Conservation (phyloP, 1,140 invertebrate genomes). For the Drosophila kikkawai region DNA sequence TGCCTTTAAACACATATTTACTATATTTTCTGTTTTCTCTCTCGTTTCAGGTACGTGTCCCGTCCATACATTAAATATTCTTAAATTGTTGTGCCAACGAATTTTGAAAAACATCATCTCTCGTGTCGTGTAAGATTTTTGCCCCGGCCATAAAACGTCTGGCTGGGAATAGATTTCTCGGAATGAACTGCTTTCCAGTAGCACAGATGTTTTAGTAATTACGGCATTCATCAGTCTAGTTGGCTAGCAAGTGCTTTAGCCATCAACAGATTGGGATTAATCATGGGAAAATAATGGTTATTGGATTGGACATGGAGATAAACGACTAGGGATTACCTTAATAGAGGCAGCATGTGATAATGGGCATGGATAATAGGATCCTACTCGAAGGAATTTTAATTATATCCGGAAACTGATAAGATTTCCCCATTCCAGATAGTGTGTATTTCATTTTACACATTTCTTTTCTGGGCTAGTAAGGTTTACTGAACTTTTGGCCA, state of each 20-base stretch:
- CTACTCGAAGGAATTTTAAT: slow-evolving; percentile 5
- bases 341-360: slow-evolving; percentile 1
- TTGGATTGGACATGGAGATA: slow-evolving; percentile 6
- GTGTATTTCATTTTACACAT: background rate
- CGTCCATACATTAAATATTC: slow-evolving; percentile 42
- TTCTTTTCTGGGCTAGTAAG: background rate
- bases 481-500: slow-evolving; percentile 14
- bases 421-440: too few relatives aligned
- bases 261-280: slow-evolving; percentile 51
- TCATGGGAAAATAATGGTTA: slow-evolving; percentile 22
- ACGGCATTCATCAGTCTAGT: slow-evolving; percentile 50
- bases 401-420: background rate
- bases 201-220: slow-evolving; percentile 53
- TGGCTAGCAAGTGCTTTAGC: slow-evolving; percentile 40
- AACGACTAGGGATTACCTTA: slow-evolving; percentile 15
- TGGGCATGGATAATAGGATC: background rate
- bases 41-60: slow-evolving; percentile 56
- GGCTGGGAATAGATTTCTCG: slow-evolving; percentile 41
- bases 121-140: slow-evolving; percentile 50
- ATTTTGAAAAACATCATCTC: slow-evolving; percentile 32
- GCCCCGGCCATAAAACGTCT: slow-evolving; percentile 37
- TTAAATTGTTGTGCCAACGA: slow-evolving; percentile 13
- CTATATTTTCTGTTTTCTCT: slow-evolving; percentile 7
- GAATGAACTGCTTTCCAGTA: slow-evolving; percentile 38
- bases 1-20: slow-evolving; percentile 10